These are phyloP conservation scores for Ochlodes sylvanus DNA, from an alignment of 2,888 invertebrate species.

Conservation along the genomic window DNA sequence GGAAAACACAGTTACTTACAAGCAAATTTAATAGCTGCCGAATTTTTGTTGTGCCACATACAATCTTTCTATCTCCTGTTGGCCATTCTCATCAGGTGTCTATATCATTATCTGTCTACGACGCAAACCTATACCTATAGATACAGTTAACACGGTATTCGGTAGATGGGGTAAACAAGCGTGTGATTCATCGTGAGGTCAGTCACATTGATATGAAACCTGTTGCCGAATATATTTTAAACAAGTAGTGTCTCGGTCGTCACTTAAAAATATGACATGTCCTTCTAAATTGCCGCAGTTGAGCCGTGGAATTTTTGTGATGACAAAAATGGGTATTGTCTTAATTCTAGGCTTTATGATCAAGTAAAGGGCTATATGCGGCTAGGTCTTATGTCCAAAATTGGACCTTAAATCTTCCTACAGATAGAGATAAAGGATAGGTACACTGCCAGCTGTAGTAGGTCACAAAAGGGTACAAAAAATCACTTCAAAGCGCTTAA, in stretches of 20 bases:
- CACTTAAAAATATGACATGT: constrained; percentile 57
- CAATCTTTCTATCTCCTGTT: too few relatives aligned
- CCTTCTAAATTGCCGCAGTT: constrained; percentile 51
- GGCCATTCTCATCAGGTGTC: too few relatives aligned
- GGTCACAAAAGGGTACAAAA: too few relatives aligned
- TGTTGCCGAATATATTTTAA: constrained; percentile 61
- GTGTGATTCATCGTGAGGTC: constrained; percentile 70
- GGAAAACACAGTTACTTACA: too few relatives aligned
- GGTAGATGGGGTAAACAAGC: constrained; percentile 60
- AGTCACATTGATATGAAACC: constrained; percentile 64
- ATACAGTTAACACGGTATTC: constrained; percentile 40
- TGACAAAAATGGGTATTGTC: constrained; percentile 21
- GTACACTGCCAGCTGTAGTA: too few relatives aligned
- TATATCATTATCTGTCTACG: too few relatives aligned
- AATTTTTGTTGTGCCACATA: too few relatives aligned
- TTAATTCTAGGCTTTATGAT: neutral
- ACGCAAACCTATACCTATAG: constrained; percentile 45
- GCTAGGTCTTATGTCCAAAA: too few relatives aligned
- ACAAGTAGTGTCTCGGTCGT: constrained; percentile 52
- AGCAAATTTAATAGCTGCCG: too few relatives aligned
- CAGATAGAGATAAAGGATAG: too few relatives aligned
- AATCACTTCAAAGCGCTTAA: too few relatives aligned
- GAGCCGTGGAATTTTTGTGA: constrained; percentile 12
- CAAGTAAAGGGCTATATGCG: neutral
- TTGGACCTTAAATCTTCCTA: too few relatives aligned